Evolutionary conservation across 2,888 invertebrate species (phyloP), one percentile per base, ranked within the genome.

Genomic region (Amphipoea oculea): DNA sequence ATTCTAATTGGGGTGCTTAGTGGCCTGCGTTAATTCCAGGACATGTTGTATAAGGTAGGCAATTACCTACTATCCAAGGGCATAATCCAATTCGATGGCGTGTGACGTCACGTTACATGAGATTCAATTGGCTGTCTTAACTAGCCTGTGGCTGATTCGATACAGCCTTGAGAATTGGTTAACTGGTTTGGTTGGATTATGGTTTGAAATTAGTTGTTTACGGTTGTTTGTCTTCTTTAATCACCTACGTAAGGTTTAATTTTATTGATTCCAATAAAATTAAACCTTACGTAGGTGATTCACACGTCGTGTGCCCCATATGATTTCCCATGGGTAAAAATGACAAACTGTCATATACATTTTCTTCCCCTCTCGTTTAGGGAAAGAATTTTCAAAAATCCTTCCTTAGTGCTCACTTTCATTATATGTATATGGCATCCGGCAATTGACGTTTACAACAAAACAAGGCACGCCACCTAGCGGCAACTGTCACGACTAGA

Each of bases 21-120:
- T 51, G 20, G 51, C 20, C 6, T 51, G 51, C 51, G 6, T 51
- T 20, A 23, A 57, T 23, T 57, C 23, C 1, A 3, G 57, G 57
- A 9, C 7, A 54, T 54, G 23, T 23, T 23, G 57, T 51, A 12
- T 69, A 70, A 7, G 14, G 2, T 9, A 40, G 23, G 54, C 14
- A 36, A 54, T 71, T 40, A n/a, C n/a, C n/a, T n/a, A 40, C 4
- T 36, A 36, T 17, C 14, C 14, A 51, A 23, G 5, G 4, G 1
- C 62, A 11, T 42, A 54, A 76, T 65, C 29, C 17, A 29, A 76
- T 76, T 45, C 7, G 3, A 29, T 17, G n/a, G 42, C 23, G 1
- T 48, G n/a, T 54, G 54, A 45, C 51, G 81, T 63, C 36, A 80
- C 36, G 54, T 63, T 45, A 57, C 40, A 23, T 73, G 23, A 14